Conservation (phyloP, 2,113 vertebrate species). For the Coregonus clupeaformis region DNA sequence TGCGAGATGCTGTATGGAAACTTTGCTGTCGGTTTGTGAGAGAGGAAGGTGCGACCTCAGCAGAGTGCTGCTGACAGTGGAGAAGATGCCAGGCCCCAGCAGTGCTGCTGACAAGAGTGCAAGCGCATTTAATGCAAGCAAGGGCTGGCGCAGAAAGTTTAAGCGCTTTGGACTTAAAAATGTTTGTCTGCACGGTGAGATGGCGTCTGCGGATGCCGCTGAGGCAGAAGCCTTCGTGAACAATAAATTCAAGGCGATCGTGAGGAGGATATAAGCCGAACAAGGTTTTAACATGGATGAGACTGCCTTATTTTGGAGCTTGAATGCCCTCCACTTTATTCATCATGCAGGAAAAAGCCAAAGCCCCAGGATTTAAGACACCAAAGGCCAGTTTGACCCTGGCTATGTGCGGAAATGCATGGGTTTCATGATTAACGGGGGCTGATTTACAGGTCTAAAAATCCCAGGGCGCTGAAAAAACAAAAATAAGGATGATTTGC, state of each 20-base stretch:
- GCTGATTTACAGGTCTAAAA: constrained; percentile 2
- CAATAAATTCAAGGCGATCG: no score
- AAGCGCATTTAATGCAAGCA: constrained; percentile 12
- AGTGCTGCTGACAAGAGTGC: no score
- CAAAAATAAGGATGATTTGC: constrained; percentile 1
- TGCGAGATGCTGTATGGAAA: no score
- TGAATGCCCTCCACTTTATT: not conserved
- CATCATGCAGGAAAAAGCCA: constrained; percentile 1
- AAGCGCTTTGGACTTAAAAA: constrained; percentile 12
- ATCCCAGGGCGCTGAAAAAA: not conserved
- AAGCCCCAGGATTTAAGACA: constrained; percentile 4
- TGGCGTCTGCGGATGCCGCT: no score
- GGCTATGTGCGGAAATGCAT: not conserved
- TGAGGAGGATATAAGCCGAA: constrained; percentile 13
- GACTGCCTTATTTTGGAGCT: no score
- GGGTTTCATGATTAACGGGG: not conserved
- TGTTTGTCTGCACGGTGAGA: no score
- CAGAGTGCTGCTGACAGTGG: no score
- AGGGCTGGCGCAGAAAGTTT: constrained; percentile 9
- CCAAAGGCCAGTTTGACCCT: not conserved
- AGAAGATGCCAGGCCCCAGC: no score
- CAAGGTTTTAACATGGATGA: constrained; percentile 7
- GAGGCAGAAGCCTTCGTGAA: no score
- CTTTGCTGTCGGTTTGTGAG: no score
- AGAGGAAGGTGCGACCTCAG: no score